Evolutionary conservation across 2,113 vertebrate species (phyloP).

Genomic region (Peucedramus taeniatus): DNA sequence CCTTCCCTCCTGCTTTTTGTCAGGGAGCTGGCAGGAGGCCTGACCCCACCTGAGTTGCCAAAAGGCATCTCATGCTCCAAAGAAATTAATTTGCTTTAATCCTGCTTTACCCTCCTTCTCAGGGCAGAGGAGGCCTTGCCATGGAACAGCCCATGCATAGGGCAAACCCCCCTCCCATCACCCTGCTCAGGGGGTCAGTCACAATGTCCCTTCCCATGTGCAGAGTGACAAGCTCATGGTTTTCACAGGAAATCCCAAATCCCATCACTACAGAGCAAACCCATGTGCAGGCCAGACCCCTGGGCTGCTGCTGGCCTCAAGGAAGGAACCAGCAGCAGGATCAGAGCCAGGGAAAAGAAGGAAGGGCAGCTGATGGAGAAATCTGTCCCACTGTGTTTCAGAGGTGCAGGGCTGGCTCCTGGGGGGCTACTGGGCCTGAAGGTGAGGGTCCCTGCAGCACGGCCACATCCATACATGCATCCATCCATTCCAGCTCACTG

Average conservation of each 20-base stretch:
- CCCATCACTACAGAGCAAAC: neutral
- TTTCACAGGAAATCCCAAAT: neutral
- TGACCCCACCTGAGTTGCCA: neutral
- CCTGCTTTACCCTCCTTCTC: neutral
- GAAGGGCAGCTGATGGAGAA: neutral
- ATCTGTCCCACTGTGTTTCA: neutral
- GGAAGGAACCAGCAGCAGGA: neutral
- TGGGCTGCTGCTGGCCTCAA: neutral
- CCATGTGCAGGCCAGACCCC: neutral
- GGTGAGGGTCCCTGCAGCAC: fast-evolving
- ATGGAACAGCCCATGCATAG: fast-evolving
- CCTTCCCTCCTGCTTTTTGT: neutral
- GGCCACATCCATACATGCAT: fast-evolving
- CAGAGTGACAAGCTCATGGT: neutral
- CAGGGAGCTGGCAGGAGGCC: neutral
- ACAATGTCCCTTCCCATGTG: neutral
- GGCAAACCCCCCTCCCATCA: neutral
- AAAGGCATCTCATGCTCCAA: neutral
- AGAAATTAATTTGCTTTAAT: neutral
- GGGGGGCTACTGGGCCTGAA: neutral
- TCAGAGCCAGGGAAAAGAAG: fast-evolving
- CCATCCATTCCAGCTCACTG: neutral
- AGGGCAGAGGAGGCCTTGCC: neutral
- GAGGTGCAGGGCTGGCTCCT: neutral
- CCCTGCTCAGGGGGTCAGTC: neutral